Conservation (phyloP, 2,888 invertebrate species). For the Cantharis lateralis region DNA sequence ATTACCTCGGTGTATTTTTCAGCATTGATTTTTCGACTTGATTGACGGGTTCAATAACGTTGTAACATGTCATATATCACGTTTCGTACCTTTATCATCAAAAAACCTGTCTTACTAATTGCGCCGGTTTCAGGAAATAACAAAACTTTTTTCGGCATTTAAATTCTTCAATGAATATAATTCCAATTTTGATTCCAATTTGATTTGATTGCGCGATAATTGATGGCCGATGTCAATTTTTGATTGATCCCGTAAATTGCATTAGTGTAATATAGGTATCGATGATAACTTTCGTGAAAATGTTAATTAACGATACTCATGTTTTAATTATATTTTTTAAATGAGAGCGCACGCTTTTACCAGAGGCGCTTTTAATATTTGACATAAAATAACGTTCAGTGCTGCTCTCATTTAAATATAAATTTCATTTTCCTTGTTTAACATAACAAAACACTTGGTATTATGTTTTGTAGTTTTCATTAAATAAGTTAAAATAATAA, state of each 20-base stretch:
- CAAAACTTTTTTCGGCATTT: background rate
- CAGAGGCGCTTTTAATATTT: background rate
- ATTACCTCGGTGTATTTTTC: background rate
- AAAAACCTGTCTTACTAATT: background rate
- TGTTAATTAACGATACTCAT: background rate
- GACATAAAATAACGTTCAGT: background rate
- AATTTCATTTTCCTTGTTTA: background rate
- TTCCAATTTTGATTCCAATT: background rate
- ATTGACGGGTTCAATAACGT: background rate
- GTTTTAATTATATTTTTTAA: background rate
- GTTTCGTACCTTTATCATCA: background rate
- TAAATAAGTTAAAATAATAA: background rate
- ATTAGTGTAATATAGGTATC: background rate
- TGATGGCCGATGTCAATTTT: background rate
- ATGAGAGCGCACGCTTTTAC: background rate
- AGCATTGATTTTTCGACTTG: background rate
- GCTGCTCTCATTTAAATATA: background rate
- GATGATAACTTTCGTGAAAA: background rate
- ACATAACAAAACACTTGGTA: background rate
- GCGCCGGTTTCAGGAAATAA: background rate
- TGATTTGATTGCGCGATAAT: background rate
- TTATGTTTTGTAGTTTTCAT: background rate
- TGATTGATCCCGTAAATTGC: background rate
- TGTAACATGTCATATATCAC: background rate
- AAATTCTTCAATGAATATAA: background rate